These are phyloP conservation scores for Drosophila mulleri DNA, from an alignment of 2,888 invertebrate genomes.

Conservation along the genomic window DNA sequence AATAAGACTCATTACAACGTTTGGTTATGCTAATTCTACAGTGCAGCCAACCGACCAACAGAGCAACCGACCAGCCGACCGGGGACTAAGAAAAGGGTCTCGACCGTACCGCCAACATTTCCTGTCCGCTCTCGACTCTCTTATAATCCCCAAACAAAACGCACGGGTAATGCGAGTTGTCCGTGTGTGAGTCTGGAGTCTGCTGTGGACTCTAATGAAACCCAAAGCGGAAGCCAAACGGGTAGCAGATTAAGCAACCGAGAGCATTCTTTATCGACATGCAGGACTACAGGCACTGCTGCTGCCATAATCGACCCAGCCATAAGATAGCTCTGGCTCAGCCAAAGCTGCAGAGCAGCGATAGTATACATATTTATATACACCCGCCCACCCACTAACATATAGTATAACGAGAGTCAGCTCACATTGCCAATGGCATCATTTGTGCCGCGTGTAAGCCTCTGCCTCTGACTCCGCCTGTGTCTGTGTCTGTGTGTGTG, in stretches of 20 bases:
- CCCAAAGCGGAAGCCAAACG: constrained; percentile 75
- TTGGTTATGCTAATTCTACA: constrained; percentile 75
- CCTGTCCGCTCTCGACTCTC: constrained; percentile 39
- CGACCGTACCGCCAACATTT: constrained; percentile 49
- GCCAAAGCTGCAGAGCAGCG: not conserved
- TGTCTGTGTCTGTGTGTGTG: constrained; percentile 5
- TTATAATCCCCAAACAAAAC: constrained; percentile 57
- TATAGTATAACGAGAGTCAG: constrained; percentile 11
- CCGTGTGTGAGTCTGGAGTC: constrained; percentile 27
- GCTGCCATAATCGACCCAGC: constrained; percentile 19
- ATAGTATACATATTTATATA: constrained; percentile 8
- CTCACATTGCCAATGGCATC: constrained; percentile 16
- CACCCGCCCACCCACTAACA: not conserved
- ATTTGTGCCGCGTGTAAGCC: constrained; percentile 6
- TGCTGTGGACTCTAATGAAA: constrained; percentile 67
- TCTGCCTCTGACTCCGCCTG: not conserved
- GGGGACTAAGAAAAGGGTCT: constrained; percentile 28
- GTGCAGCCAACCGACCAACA: constrained; percentile 8
- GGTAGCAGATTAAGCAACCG: constrained; percentile 76
- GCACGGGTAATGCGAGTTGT: constrained; percentile 26
- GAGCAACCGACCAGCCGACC: constrained; percentile 2
- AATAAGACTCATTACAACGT: constrained; percentile 78
- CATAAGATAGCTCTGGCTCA: not conserved
- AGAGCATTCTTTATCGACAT: constrained; percentile 74
- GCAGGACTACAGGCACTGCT: constrained; percentile 41